Percentiles rank a stretch among this genome's conserved stretches.
phyloP scores from a whole-genome alignment of 2,888 invertebrate species.

The Phorcus lineatus region DNA sequence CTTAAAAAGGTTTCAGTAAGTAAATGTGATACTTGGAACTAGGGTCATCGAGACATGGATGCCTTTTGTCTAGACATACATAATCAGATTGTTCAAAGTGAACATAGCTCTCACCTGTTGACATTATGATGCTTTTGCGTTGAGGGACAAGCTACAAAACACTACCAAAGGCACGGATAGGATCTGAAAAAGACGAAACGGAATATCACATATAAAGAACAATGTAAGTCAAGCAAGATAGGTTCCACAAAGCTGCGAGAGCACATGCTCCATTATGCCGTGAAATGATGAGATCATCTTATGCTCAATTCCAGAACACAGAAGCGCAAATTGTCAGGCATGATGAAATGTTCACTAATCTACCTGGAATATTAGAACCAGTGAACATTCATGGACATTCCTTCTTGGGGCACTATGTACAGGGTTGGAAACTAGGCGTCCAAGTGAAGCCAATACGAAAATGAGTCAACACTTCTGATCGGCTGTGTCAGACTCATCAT shows the following conservation, averaged over 20 bases:
- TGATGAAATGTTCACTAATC: neutral
- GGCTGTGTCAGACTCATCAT: slow-evolving; percentile 16
- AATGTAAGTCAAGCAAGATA: neutral
- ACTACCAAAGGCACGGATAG: slow-evolving; percentile 12
- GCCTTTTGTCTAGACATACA: slow-evolving; percentile 11
- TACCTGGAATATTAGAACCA: slow-evolving; percentile 1
- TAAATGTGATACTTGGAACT: neutral
- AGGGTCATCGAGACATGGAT: neutral
- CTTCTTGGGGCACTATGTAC: slow-evolving; percentile 3
- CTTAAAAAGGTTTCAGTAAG: too few relatives aligned
- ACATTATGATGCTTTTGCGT: neutral
- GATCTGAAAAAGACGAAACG: neutral
- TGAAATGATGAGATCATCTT: neutral
- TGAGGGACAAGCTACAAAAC: slow-evolving; percentile 2
- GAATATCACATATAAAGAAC: neutral
- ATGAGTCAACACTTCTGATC: slow-evolving; percentile 20
- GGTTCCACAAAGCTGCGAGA: neutral
- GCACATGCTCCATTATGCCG: neutral
- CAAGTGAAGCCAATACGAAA: slow-evolving; percentile 2
- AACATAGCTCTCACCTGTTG: slow-evolving; percentile 8
- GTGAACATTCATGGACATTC: neutral
- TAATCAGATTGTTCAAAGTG: neutral
- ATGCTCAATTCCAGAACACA: neutral
- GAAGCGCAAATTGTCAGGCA: neutral
- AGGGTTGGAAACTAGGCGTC: slow-evolving; percentile 2